A percentile compares a stretch with the other conserved stretches of the same genome.
Conservation (phyloP, 1,140 invertebrate genomes). For the Spodoptera litura region DNA sequence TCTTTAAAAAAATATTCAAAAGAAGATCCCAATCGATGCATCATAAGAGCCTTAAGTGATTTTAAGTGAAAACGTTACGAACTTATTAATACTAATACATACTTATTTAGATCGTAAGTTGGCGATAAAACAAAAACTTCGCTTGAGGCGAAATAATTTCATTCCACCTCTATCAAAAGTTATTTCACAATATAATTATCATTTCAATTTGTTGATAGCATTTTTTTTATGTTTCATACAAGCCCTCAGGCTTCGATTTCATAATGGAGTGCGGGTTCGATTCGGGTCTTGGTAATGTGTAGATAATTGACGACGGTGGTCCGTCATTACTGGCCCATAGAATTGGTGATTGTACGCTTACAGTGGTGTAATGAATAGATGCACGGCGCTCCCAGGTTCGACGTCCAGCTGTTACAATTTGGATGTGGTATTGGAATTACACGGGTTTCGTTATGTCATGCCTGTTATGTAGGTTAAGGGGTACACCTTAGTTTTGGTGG, state of each 20-base stretch:
- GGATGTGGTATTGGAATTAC: conserved; percentile 9
- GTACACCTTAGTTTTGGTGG: too few species aligned
- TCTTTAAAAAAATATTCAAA: too few species aligned
- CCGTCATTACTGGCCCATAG: conserved; percentile 54
- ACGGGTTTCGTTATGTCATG: too few species aligned
- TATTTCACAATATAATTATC: conserved; percentile 28
- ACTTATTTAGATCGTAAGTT: neutral
- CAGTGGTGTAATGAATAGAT: conserved; percentile 55
- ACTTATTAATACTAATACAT: too few species aligned
- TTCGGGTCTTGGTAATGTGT: conserved; percentile 44
- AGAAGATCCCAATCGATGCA: too few species aligned
- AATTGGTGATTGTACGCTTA: conserved; percentile 59
- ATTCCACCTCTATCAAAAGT: conserved; percentile 1
- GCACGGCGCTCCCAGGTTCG: conserved; percentile 37
- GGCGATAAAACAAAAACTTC: neutral
- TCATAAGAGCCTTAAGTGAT: too few species aligned
- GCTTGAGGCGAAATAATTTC: neutral
- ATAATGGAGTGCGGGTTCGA: conserved; percentile 32
- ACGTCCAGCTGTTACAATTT: neutral
- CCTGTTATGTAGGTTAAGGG: too few species aligned
- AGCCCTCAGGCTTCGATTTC: conserved; percentile 21
- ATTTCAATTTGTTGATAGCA: conserved; percentile 26
- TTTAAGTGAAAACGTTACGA: too few species aligned
- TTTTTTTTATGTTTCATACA: conserved; percentile 10
- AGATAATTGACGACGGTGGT: conserved; percentile 49